phyloP scores from a whole-genome alignment of 2,113 vertebrate genomes.

The Cichladusa arquata region DNA sequence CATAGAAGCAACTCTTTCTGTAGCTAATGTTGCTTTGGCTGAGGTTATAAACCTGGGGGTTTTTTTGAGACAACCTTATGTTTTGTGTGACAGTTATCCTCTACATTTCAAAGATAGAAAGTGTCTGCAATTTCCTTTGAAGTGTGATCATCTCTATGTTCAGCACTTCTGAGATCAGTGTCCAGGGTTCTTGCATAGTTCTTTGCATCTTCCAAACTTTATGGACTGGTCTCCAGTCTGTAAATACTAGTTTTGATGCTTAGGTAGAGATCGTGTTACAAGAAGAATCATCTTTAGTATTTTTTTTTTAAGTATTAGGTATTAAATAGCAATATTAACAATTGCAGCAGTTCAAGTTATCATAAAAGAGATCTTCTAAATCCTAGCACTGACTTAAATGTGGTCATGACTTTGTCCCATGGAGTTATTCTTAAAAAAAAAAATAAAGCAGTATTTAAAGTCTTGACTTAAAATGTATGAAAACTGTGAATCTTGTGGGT shows the following conservation, averaged over 20 bases:
- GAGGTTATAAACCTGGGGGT: neutral
- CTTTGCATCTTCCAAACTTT: neutral
- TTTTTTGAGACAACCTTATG: neutral
- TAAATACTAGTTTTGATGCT: neutral
- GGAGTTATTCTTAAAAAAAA: neutral
- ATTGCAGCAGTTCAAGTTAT: neutral
- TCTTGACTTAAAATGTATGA: neutral
- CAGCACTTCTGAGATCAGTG: neutral
- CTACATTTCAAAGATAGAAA: neutral
- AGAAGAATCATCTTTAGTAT: neutral
- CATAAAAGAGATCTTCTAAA: neutral
- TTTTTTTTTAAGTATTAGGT: neutral
- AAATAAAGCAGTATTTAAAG: neutral
- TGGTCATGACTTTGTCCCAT: neutral
- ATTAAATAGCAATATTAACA: neutral
- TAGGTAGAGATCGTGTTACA: neutral
- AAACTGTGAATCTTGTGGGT: neutral
- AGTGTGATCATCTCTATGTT: neutral
- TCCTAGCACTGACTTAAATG: neutral
- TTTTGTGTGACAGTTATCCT: neutral
- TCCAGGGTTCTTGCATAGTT: neutral
- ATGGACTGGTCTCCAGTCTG: neutral
- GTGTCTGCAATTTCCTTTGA: neutral
- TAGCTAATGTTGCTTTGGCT: neutral
- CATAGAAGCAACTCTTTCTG: neutral